Percentiles rank a stretch among this genome's conserved stretches.
phyloP scores from a whole-genome alignment of 1,140 invertebrate species.

The Eupeodes corollae region DNA sequence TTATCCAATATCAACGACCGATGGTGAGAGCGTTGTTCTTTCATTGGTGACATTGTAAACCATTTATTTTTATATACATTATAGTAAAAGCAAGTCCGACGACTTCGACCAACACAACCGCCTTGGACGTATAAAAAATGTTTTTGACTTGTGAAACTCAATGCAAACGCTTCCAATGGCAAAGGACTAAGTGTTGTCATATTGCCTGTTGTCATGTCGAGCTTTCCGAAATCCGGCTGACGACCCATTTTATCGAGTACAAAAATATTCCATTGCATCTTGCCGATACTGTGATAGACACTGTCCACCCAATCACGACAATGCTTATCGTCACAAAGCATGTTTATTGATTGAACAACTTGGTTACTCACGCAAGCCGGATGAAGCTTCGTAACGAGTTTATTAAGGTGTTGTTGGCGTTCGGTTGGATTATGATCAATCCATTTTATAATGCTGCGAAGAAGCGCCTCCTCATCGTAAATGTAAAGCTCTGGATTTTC shows the following conservation, averaged over 20 bases:
- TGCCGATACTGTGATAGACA: slow-evolving; percentile 4
- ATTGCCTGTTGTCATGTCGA: slow-evolving; percentile 3
- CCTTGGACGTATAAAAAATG: slow-evolving; percentile 10
- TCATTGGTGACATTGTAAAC: slow-evolving; percentile 5
- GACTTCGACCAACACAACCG: slow-evolving; percentile 7
- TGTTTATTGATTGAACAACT: slow-evolving; percentile 2
- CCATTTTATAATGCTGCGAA: slow-evolving; percentile 7
- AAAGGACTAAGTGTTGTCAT: slow-evolving; percentile 4
- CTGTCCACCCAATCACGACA: slow-evolving; percentile 6
- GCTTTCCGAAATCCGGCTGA: slow-evolving; percentile 4
- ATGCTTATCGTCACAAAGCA: background rate
- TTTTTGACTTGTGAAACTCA: slow-evolving; percentile 8
- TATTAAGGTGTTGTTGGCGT: slow-evolving; percentile 1
- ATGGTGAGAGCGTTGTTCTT: slow-evolving; percentile 8
- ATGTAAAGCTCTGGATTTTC: slow-evolving; percentile 8
- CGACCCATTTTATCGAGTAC: slow-evolving; percentile 13
- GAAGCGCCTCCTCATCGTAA: slow-evolving; percentile 8
- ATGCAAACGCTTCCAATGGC: slow-evolving; percentile 8
- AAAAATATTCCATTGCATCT: slow-evolving; percentile 10
- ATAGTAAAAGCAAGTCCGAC: slow-evolving; percentile 6
- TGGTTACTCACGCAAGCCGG: slow-evolving; percentile 7
- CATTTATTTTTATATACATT: slow-evolving; percentile 13
- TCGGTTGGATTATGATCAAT: slow-evolving; percentile 4
- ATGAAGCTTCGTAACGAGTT: slow-evolving; percentile 7
- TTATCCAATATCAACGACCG: slow-evolving; percentile 7